Percentiles rank a stretch among this genome's conserved stretches.
These are phyloP conservation scores for Caranx ignobilis DNA, from an alignment of 2,113 vertebrate genomes.

Conservation along the genomic window DNA sequence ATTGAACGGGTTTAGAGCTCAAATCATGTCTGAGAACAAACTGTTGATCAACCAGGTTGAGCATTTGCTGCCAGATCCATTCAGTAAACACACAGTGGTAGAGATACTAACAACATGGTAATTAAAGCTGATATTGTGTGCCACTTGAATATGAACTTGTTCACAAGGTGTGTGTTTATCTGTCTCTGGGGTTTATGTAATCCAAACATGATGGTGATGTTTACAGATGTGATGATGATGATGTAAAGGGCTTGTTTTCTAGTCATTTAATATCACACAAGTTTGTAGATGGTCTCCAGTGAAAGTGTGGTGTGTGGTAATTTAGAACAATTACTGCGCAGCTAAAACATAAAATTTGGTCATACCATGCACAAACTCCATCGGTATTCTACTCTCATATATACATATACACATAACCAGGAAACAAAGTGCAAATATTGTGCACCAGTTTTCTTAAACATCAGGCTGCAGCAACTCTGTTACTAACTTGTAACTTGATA, in stretches of 20 bases:
- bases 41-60: slow-evolving; percentile 2
- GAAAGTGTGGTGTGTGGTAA: not conserved
- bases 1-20: slow-evolving; percentile 11
- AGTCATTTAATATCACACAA: slow-evolving; percentile 23
- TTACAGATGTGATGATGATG: slow-evolving; percentile 40
- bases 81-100: slow-evolving; percentile 18
- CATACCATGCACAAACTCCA: not conserved
- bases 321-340: not conserved
- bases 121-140: slow-evolving; percentile 36
- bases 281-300: slow-evolving; percentile 6
- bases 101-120: slow-evolving; percentile 16
- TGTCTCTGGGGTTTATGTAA: slow-evolving; percentile 32
- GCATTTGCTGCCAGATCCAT: slow-evolving; percentile 26
- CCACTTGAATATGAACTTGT: slow-evolving; percentile 42
- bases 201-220: slow-evolving; percentile 35
- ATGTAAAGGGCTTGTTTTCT: not conserved
- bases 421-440: slow-evolving; percentile 11
- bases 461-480: not conserved
- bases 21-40: slow-evolving; percentile 23
- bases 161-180: slow-evolving; percentile 7
- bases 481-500: slow-evolving; percentile 1
- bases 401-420: slow-evolving; percentile 3
- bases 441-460: not conserved
- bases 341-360: not conserved
- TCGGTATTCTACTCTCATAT: not conserved